Conservation (phyloP, 2,113 vertebrate species). For the Microcebus murinus region DNA sequence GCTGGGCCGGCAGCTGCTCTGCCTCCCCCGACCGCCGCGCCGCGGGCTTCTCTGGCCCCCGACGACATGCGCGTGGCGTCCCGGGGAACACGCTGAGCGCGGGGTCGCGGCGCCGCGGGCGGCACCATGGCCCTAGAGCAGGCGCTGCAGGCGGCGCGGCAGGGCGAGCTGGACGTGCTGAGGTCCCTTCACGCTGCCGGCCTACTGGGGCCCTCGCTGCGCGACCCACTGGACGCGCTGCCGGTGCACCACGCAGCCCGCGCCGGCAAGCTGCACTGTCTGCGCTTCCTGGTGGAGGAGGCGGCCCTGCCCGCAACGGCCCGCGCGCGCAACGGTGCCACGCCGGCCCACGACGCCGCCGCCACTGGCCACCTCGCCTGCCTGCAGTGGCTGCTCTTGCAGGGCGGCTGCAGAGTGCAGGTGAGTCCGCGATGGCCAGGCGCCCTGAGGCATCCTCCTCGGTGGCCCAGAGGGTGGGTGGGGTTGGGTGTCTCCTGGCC, state of each 20-base stretch:
- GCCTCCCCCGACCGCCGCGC: not conserved
- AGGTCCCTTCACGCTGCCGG: conserved; percentile 85
- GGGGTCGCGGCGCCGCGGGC: conserved; percentile 28
- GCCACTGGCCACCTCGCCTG: conserved; percentile 96
- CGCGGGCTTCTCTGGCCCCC: not conserved
- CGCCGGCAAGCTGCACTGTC: conserved; percentile 89
- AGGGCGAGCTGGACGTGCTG: conserved; percentile 91
- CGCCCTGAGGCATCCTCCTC: not conserved
- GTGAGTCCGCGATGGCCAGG: conserved; percentile 82
- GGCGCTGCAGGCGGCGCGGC: conserved; percentile 90
- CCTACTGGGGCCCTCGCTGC: conserved; percentile 83
- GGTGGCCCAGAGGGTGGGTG: not conserved
- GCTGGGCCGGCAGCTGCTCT: not conserved
- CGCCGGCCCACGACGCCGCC: conserved; percentile 95
- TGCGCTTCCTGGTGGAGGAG: conserved; percentile 94
- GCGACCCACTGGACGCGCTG: conserved; percentile 91
- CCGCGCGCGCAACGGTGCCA: conserved; percentile 93
- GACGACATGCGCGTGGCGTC: not conserved
- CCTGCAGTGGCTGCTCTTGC: conserved; percentile 94
- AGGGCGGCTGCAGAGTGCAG: conserved; percentile 91
- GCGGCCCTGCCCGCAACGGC: conserved; percentile 86
- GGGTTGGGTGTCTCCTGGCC: not conserved
- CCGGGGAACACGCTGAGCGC: not conserved
- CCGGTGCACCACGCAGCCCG: conserved; percentile 94
- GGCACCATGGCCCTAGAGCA: conserved; percentile 88